These are phyloP conservation scores for Cephus cinctus DNA, from an alignment of 1,140 invertebrate species.

Conservation along the genomic window DNA sequence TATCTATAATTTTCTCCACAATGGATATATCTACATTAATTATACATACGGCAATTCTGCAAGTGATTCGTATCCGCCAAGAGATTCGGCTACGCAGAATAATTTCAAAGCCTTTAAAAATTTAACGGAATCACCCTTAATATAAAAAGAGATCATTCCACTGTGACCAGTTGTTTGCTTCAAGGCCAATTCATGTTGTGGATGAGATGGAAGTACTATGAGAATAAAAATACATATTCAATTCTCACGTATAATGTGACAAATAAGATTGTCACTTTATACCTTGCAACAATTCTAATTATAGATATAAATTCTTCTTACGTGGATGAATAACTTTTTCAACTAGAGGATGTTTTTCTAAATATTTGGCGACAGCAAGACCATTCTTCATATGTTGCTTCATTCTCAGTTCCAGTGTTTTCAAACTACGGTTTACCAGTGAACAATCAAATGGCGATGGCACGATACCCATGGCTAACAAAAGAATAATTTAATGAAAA, in stretches of 20 bases:
- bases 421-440: constrained; percentile 90
- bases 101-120: constrained; percentile 80
- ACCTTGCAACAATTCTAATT: too few relatives aligned
- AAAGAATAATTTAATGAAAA: too few relatives aligned
- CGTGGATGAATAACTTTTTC: constrained; percentile 84
- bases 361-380: constrained; percentile 73
- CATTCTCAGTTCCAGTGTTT: constrained; percentile 93
- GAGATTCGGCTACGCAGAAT: constrained; percentile 90
- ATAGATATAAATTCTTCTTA: constrained; percentile 50
- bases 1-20: constrained; percentile 19
- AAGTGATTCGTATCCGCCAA: constrained; percentile 95
- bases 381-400: constrained; percentile 80
- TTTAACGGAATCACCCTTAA: constrained; percentile 76
- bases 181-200: constrained; percentile 82
- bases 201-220: constrained; percentile 83
- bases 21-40: constrained; percentile 8
- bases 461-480: constrained; percentile 81
- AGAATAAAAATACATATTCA: constrained; percentile 20
- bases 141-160: constrained; percentile 90
- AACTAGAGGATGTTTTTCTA: constrained; percentile 77
- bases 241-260: too few relatives aligned
- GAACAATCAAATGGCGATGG: constrained; percentile 97
- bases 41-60: constrained; percentile 78
- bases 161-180: constrained; percentile 87
- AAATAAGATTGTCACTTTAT: too few relatives aligned